Evolutionary conservation across 2,113 vertebrate genomes (phyloP), one percentile per base, ranked within the genome.

Genomic region (Piprites chloris): DNA sequence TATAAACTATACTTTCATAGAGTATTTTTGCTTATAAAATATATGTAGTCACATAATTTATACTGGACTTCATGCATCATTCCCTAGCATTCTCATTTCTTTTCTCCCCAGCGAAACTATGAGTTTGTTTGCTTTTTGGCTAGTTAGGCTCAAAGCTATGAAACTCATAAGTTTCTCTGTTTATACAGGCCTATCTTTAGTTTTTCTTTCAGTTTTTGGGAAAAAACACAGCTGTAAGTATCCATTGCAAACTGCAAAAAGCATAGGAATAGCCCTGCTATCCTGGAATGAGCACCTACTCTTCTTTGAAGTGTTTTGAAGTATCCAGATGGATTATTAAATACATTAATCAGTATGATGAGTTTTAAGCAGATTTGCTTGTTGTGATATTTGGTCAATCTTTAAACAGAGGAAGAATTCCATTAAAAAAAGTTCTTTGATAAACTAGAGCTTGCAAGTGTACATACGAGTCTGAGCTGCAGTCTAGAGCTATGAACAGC

Each of bases 11-110:
- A 67, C 47, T 82, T 81, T 93, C 56, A 41, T 11, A 66, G 63
- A 87, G 42, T 87, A 53, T 50, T 86, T 91, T 95, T 87, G 47
- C 87, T 97, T 96, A 74, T 63, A 89, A 92, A 96, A 83, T 67
- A 23, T 17, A 37, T 41, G 7, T n/a, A 68, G 59, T 84, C 46
- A 58, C 74, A 30, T 30, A 72, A 50, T 85, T 96, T 93, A 76
- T 41, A 26, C 67, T 56, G 80, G 80, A 37, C 39, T 89, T 96
- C 46, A 33, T 42, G 62, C 77, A 84, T 93, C 42, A 19, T 71
- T 96, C 91, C 66, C 74, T 97, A 95, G 71, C 41, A 37, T 78
- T 72, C 46, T 79, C 28, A 69, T 75, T 42, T 37, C 32, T 75
- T 71, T 83, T 93, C 49, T 91, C 93, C 78, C 27, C 74, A 32